Conservation (phyloP, 2,888 invertebrate species). For the Podabrus alpinus region DNA sequence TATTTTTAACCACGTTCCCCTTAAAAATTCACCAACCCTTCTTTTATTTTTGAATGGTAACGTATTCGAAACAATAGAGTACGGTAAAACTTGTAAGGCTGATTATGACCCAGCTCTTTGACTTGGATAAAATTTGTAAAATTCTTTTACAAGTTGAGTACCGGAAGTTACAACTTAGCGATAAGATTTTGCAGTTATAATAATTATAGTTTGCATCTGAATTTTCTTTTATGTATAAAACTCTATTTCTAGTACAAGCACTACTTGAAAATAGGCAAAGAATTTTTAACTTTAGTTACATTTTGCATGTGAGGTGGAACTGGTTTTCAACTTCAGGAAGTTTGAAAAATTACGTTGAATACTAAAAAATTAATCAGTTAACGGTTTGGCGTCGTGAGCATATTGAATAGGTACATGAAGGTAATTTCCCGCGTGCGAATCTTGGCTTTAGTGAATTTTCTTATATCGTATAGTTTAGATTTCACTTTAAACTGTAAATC, state of each 20-base stretch:
- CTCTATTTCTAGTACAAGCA: background rate
- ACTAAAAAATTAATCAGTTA: background rate
- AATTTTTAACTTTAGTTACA: background rate
- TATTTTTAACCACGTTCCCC: background rate
- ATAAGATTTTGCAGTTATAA: too few relatives aligned
- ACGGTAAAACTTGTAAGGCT: background rate
- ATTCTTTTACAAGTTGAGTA: background rate
- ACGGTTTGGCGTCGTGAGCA: background rate
- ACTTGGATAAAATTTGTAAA: background rate
- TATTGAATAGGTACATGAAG: background rate
- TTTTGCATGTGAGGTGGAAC: background rate
- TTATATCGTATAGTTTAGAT: background rate
- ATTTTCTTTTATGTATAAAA: background rate
- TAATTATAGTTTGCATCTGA: background rate
- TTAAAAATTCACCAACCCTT: too few relatives aligned
- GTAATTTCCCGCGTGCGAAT: background rate
- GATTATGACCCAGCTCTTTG: background rate
- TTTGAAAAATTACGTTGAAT: background rate
- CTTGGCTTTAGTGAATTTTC: background rate
- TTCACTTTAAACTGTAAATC: background rate
- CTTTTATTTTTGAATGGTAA: background rate
- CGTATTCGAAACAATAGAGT: background rate
- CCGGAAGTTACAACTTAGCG: background rate
- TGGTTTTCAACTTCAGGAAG: background rate
- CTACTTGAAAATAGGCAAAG: background rate